Conservation (phyloP, 2,113 vertebrate species). For the Aphelocoma coerulescens region DNA sequence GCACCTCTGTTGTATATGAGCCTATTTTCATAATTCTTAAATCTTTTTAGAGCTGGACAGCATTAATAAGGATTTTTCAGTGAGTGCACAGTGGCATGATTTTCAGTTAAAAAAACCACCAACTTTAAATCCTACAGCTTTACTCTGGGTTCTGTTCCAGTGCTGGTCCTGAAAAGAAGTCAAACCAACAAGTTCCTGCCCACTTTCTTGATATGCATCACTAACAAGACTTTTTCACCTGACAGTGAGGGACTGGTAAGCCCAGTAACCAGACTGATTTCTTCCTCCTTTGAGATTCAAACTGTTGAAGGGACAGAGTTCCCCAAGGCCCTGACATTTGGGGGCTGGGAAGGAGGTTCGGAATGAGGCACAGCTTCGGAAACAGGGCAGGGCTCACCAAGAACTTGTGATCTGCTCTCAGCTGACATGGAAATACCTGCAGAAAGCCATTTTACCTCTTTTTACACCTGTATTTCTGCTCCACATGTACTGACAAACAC, state of each 20-base stretch:
- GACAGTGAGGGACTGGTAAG: neutral
- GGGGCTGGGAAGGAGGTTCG: neutral
- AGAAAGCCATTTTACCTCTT: neutral
- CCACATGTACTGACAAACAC: neutral
- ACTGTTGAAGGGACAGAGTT: neutral
- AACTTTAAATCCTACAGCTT: neutral
- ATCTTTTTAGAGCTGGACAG: neutral
- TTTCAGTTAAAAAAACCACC: neutral
- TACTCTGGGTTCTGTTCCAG: neutral
- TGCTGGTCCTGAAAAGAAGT: rapidly evolving
- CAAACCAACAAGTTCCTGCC: neutral
- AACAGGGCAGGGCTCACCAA: neutral
- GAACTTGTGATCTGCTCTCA: neutral
- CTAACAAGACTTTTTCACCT: neutral
- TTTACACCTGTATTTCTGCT: neutral
- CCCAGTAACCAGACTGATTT: neutral
- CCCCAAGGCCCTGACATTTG: rapidly evolving
- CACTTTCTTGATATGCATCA: rapidly evolving
- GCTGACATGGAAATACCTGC: neutral
- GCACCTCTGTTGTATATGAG: neutral
- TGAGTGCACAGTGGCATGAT: neutral
- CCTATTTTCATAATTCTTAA: too few species aligned
- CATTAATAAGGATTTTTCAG: neutral
- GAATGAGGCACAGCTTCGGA: neutral
- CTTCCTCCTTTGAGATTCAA: neutral